phyloP scores from a whole-genome alignment of 2,888 invertebrate species.

The Mesochorus sp. region DNA sequence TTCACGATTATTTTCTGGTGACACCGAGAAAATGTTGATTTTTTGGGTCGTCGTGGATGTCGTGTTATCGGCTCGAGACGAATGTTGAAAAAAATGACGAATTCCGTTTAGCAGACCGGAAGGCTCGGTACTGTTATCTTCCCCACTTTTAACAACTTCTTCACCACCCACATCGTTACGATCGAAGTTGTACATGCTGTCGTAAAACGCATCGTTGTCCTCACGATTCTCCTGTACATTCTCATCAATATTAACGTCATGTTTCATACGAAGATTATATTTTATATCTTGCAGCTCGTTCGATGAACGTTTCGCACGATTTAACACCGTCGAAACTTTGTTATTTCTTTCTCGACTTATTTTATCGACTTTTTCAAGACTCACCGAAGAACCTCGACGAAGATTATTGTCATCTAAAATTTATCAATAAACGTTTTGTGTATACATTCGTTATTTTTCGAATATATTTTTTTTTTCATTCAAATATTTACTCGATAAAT shows the following conservation, averaged over 20 bases:
- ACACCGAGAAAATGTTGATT: neutral
- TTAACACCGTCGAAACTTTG: neutral
- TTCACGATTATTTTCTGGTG: constrained; percentile 6
- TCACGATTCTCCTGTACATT: neutral
- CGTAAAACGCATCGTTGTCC: constrained; percentile 4
- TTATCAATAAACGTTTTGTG: neutral
- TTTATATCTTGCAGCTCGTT: constrained; percentile 6
- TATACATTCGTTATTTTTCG: neutral
- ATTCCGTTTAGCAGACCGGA: constrained; percentile 38
- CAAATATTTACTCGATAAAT: neutral
- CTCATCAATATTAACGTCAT: neutral
- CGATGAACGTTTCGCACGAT: neutral
- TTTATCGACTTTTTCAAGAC: neutral
- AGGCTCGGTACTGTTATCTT: constrained; percentile 23
- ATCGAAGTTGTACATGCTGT: neutral
- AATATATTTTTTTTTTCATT: neutral
- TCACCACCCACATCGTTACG: constrained; percentile 19
- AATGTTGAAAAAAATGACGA: constrained; percentile 28
- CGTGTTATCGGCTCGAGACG: neutral
- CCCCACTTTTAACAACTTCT: constrained; percentile 9
- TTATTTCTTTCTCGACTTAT: neutral
- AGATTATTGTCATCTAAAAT: neutral
- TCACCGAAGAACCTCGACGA: neutral
- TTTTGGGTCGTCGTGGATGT: neutral
- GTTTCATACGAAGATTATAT: constrained; percentile 2